Evolutionary conservation across 2,888 invertebrate genomes (phyloP), one percentile per base, ranked within the genome.

Genomic region (Dimorphilus gyrociliatus): DNA sequence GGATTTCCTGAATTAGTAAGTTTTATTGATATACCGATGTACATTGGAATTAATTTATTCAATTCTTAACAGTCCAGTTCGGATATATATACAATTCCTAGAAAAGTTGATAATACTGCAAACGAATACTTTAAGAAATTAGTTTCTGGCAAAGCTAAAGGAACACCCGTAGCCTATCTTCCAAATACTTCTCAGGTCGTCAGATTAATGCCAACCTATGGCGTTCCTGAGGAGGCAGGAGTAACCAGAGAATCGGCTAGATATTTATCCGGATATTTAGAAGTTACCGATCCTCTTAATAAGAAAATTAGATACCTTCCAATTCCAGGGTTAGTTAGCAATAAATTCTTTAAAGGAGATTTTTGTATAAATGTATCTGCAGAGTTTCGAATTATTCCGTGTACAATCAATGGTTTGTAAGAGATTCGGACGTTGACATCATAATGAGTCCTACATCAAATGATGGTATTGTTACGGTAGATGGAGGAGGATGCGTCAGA

Each of bases 391-490:
- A 46, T 12, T 42, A 49, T n/a, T 60, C 66, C 2, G 60, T 64
- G 2, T 55, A 64, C 30, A 53, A 60, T 12, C 54, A 64, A 15
- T 70, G 69, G 68, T 39, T 68, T 32, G 61, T 64, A 29, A 45
- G 59, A 23, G 49, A 56, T 3, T 44, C 61, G 17, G 61, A 65
- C 21, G 47, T 63, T 17, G 63, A 65, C 24, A 41, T 71, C 16
- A 54, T 66, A 18, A 44, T 66, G 23, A 60, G 66, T 2, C 40
- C 53, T 5, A 61, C 60, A 27, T 58, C 61, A 33, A 61, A 63
- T 33, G 64, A 69, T 36, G 66, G 65, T 16, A 48, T 73, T 16
- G 64, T 69, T 6, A 69, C 72, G 0, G 65, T 71, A n/a, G 73
- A 74, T 47, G 53, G 55, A 4, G 60, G 62, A 16, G 73, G 73